Conservation (phyloP, 2,888 invertebrate species). For the Cepaea hortensis region DNA sequence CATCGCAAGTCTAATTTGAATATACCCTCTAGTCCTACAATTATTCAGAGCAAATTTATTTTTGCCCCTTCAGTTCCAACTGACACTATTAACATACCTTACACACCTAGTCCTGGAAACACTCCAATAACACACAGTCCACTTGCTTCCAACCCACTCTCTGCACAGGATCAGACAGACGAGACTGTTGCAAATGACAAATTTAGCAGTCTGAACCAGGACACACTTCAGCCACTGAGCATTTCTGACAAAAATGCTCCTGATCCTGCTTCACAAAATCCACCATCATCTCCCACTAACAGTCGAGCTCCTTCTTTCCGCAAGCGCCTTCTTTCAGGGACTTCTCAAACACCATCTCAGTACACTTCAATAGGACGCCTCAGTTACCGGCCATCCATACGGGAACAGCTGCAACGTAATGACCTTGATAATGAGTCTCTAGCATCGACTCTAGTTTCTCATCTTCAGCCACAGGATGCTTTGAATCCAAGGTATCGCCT, state of each 20-base stretch:
- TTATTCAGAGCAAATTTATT: conserved; percentile 28
- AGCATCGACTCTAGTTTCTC: conserved; percentile 43
- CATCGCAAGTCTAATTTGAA: conserved; percentile 10
- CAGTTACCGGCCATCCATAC: conserved; percentile 34
- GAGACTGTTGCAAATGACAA: background rate
- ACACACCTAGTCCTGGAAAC: conserved; percentile 31
- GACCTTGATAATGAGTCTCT: conserved; percentile 47
- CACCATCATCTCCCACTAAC: conserved; percentile 41
- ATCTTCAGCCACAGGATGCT: conserved; percentile 39
- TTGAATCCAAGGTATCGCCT: conserved; percentile 34
- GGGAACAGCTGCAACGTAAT: conserved; percentile 30
- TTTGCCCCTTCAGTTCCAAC: background rate
- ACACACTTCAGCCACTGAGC: background rate
- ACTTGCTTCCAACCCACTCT: conserved; percentile 26
- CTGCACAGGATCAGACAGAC: background rate
- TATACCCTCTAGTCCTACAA: conserved; percentile 19
- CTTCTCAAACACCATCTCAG: conserved; percentile 40
- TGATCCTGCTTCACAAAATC: background rate
- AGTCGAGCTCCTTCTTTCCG: conserved; percentile 37
- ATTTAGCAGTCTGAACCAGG: background rate
- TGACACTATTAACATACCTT: conserved; percentile 3
- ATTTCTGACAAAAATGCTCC: background rate
- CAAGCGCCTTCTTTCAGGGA: conserved; percentile 28
- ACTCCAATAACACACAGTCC: conserved; percentile 32
- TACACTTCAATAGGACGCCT: conserved; percentile 39